These are phyloP conservation scores for Scrobipalpa atriplicella DNA, from an alignment of 2,888 invertebrate genomes.

Conservation along the genomic window DNA sequence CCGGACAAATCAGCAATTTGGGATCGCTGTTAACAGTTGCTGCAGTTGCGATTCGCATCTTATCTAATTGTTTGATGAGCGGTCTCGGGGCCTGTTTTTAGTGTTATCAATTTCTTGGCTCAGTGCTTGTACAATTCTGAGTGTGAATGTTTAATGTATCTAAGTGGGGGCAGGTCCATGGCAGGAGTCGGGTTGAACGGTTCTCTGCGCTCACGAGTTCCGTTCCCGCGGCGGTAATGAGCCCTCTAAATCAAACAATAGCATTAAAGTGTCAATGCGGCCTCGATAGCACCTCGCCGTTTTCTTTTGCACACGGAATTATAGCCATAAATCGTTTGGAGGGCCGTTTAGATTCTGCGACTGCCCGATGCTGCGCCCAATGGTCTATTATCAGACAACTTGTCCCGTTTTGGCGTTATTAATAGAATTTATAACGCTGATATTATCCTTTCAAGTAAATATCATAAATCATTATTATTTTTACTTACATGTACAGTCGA, in stretches of 20 bases:
- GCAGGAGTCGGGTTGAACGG: slow-evolving; percentile 55
- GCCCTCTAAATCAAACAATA: slow-evolving; percentile 82
- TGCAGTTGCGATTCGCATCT: slow-evolving; percentile 18
- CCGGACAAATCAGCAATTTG: slow-evolving; percentile 59
- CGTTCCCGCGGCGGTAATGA: slow-evolving; percentile 75
- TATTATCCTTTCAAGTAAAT: slow-evolving; percentile 23
- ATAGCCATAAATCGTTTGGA: slow-evolving; percentile 73
- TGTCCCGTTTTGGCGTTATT: slow-evolving; percentile 33
- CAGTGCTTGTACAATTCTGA: neutral
- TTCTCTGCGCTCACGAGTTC: slow-evolving; percentile 62
- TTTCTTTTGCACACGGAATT: slow-evolving; percentile 77
- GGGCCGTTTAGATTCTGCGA: slow-evolving; percentile 59
- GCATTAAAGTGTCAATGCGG: slow-evolving; percentile 81
- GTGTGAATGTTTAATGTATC: slow-evolving; percentile 21
- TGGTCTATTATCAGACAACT: slow-evolving; percentile 33
- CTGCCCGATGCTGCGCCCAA: slow-evolving; percentile 41
- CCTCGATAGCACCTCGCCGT: slow-evolving; percentile 78
- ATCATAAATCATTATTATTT: slow-evolving; percentile 19
- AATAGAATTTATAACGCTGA: slow-evolving; percentile 25
- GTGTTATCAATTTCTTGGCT: neutral
- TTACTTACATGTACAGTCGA: neutral
- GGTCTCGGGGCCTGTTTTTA: slow-evolving; percentile 4
- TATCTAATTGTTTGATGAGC: slow-evolving; percentile 23
- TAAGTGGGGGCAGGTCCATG: slow-evolving; percentile 35
- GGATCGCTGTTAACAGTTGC: slow-evolving; percentile 39